A percentile compares a stretch with the other conserved stretches of the same genome.
phyloP scores from a whole-genome alignment of 1,140 invertebrate genomes.

The Sarcophaga peregrina region DNA sequence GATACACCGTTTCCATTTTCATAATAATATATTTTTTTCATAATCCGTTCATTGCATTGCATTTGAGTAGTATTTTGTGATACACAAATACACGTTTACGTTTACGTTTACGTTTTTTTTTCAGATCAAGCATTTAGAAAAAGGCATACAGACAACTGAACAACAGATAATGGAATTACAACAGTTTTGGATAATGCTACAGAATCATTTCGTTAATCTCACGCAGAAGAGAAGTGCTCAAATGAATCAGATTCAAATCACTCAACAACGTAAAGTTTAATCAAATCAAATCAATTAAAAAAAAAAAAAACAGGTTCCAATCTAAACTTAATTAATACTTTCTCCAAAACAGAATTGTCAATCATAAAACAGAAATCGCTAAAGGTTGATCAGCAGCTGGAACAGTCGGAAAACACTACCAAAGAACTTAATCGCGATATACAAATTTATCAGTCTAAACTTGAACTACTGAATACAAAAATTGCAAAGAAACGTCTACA shows the following conservation, averaged over 20 bases:
- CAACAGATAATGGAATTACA: slow-evolving; percentile 73
- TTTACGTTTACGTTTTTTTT: too few relatives aligned
- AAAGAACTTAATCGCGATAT: slow-evolving; percentile 71
- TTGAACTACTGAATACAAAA: slow-evolving; percentile 72
- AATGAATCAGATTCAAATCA: slow-evolving; percentile 73
- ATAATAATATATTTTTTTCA: too few relatives aligned
- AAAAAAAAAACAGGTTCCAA: neutral
- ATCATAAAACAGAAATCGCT: slow-evolving; percentile 80
- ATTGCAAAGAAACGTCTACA: slow-evolving; percentile 72
- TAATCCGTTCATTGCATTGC: too few relatives aligned
- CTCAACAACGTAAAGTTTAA: slow-evolving; percentile 73
- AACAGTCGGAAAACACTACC: slow-evolving; percentile 70
- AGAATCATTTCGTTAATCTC: slow-evolving; percentile 75
- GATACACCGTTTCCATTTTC: too few relatives aligned
- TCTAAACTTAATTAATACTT: neutral
- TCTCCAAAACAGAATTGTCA: slow-evolving; percentile 72
- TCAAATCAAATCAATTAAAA: neutral
- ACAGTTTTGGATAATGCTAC: slow-evolving; percentile 79
- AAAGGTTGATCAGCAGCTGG: slow-evolving; percentile 74
- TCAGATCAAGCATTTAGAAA: slow-evolving; percentile 72
- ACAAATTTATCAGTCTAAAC: slow-evolving; percentile 70
- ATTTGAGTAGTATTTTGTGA: too few relatives aligned
- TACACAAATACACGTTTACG: too few relatives aligned
- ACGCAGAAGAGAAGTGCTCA: slow-evolving; percentile 75
- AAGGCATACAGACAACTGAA: slow-evolving; percentile 71